Percentiles rank a stretch among this genome's conserved stretches.
Evolutionary conservation across 2,888 invertebrate species (phyloP).

Genomic region (Caenorhabditis sinica): DNA sequence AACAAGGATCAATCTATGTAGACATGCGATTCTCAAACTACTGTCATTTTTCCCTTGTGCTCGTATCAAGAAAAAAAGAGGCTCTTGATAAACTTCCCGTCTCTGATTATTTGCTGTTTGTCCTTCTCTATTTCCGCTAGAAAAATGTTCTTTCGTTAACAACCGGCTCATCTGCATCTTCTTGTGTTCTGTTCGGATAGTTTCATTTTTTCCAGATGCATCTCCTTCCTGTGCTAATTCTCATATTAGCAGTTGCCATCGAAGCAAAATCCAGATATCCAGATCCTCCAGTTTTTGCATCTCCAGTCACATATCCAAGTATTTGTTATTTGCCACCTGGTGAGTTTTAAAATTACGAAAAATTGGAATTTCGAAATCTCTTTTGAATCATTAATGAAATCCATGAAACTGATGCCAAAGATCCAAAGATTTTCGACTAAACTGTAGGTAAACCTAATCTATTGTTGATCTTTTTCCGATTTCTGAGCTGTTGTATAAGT

Average conservation of each 20-base stretch:
- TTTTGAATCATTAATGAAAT: neutral
- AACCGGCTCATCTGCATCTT: slow-evolving; percentile 35
- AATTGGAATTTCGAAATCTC: neutral
- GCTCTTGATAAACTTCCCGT: slow-evolving; percentile 39
- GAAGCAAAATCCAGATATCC: slow-evolving; percentile 68
- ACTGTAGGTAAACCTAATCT: slow-evolving; percentile 3
- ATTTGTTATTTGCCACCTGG: slow-evolving; percentile 80
- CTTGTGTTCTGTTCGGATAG: slow-evolving; percentile 21
- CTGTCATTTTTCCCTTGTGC: slow-evolving; percentile 5
- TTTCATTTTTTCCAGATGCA: slow-evolving; percentile 34
- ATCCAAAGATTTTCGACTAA: slow-evolving; percentile 1
- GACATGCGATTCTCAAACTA: neutral
- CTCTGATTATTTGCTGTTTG: slow-evolving; percentile 47
- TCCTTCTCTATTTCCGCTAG: slow-evolving; percentile 39
- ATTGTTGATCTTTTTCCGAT: slow-evolving; percentile 14
- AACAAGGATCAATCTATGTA: neutral
- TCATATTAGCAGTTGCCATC: neutral
- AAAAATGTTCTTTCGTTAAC: slow-evolving; percentile 16
- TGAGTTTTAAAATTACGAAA: neutral
- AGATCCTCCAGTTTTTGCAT: slow-evolving; percentile 80
- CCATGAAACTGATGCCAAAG: slow-evolving; percentile 6
- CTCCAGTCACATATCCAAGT: slow-evolving; percentile 78
- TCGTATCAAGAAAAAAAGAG: slow-evolving; percentile 24
- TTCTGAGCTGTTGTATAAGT: neutral
- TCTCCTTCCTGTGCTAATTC: slow-evolving; percentile 10